Percentiles rank a stretch among this genome's conserved stretches.
phyloP scores from a whole-genome alignment of 53 echinoderm and acorn worm species.

The Stichopus horrens region DNA sequence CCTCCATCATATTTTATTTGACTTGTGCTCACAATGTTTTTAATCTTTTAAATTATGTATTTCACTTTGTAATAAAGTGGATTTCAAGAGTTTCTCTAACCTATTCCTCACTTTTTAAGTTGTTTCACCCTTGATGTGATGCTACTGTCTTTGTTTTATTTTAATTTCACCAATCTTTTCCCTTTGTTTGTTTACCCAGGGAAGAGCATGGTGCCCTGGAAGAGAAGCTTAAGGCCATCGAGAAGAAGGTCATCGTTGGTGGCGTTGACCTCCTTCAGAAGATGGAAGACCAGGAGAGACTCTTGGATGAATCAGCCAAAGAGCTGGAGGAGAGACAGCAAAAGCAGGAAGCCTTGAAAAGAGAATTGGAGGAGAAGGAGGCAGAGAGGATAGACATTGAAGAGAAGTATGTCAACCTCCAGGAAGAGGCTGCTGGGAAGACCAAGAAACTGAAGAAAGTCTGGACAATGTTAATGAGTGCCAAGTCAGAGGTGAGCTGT shows the following conservation, averaged over 20 bases:
- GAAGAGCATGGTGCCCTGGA: constrained; percentile 79
- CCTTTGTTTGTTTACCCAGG: constrained; percentile 34
- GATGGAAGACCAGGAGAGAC: constrained; percentile 87
- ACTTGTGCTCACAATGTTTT: too few species aligned
- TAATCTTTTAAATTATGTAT: too few species aligned
- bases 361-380: constrained; percentile 86
- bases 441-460: constrained; percentile 99
- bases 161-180: neutral
- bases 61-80: too few species aligned
- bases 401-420: constrained; percentile 87
- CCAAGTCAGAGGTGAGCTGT: constrained; percentile 88
- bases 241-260: constrained; percentile 96
- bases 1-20: too few species aligned
- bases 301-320: constrained; percentile 84
- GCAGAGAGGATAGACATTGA: constrained; percentile 88
- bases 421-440: constrained; percentile 93
- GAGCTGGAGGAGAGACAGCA: constrained; percentile 75
- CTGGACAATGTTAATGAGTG: constrained; percentile 98
- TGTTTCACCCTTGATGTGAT: too few species aligned
- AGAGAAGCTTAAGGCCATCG: constrained; percentile 84
- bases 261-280: constrained; percentile 92
- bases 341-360: constrained; percentile 82
- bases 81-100: too few species aligned
- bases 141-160: too few species aligned
- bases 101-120: too few species aligned